Evolutionary conservation across 2,888 invertebrate species (phyloP).

Genomic region (Sthenelais limicola): DNA sequence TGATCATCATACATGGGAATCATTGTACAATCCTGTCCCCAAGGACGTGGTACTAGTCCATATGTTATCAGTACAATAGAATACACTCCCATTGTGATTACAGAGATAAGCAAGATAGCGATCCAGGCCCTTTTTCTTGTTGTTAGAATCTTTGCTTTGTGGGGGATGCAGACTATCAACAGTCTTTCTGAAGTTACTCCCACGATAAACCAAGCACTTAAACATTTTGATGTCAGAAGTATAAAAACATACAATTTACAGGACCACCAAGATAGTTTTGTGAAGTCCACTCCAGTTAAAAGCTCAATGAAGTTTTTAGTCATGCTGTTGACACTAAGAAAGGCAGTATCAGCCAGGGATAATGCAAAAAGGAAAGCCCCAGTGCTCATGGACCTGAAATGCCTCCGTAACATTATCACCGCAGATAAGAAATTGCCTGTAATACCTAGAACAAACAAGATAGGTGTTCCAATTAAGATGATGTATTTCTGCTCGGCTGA

Average conservation of each 20-base stretch:
- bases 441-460: constrained; percentile 2
- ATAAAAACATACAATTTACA: constrained; percentile 14
- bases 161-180: constrained; percentile 13
- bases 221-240: constrained; percentile 10
- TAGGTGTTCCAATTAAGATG: constrained; percentile 11
- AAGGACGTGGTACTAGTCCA: neutral
- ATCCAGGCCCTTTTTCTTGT: constrained; percentile 7
- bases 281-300: neutral
- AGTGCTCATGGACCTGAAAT: neutral
- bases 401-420: neutral
- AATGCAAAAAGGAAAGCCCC: neutral
- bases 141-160: neutral
- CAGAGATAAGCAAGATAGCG: neutral
- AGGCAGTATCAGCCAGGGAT: neutral
- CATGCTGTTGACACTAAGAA: constrained; percentile 18
- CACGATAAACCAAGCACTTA: constrained; percentile 28
- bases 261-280: neutral
- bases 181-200: constrained; percentile 13
- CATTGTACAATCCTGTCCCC: constrained; percentile 13
- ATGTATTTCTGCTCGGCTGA: constrained; percentile 8
- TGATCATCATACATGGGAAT: neutral
- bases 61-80: neutral
- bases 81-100: neutral
- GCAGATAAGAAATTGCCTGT: constrained; percentile 8
- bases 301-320: constrained; percentile 19